Conservation (phyloP, 2,797 vertebrate genomes). For the Rhabdophis nuchalis region DNA sequence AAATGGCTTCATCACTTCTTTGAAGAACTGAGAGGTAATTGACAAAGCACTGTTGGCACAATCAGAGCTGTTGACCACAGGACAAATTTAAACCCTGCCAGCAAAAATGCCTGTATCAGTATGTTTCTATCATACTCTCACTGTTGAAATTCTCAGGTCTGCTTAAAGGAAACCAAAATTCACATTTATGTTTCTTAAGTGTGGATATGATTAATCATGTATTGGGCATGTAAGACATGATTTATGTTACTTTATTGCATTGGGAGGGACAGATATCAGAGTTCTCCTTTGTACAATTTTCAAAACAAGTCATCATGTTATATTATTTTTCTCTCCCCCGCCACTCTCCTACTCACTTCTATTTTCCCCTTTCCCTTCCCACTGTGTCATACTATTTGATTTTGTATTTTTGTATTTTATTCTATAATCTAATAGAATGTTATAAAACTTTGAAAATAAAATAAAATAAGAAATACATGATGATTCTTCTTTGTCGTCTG, state of each 20-base stretch:
- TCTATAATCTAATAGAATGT: too few species aligned
- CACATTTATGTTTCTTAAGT: conserved; percentile 7
- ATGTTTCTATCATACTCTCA: neutral
- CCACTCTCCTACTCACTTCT: too few species aligned
- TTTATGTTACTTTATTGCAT: conserved; percentile 2
- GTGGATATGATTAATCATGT: neutral
- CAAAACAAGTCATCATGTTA: neutral
- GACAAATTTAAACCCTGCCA: conserved; percentile 12
- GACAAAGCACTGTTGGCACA: neutral
- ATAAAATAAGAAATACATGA: neutral
- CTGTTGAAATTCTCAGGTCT: conserved; percentile 9
- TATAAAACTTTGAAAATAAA: too few species aligned
- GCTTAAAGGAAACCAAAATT: neutral
- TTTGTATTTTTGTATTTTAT: too few species aligned
- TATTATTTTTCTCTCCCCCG: neutral
- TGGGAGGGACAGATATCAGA: neutral
- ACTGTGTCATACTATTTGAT: too few species aligned
- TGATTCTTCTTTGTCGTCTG: neutral
- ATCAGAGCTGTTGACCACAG: neutral
- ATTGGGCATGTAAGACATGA: neutral
- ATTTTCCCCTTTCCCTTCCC: too few species aligned
- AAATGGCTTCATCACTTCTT: conserved; percentile 14
- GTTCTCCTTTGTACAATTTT: neutral
- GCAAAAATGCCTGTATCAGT: neutral
- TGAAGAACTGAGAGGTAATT: conserved; percentile 15